Conservation (phyloP, 2,113 vertebrate species). For the Zootoca vivipara region DNA sequence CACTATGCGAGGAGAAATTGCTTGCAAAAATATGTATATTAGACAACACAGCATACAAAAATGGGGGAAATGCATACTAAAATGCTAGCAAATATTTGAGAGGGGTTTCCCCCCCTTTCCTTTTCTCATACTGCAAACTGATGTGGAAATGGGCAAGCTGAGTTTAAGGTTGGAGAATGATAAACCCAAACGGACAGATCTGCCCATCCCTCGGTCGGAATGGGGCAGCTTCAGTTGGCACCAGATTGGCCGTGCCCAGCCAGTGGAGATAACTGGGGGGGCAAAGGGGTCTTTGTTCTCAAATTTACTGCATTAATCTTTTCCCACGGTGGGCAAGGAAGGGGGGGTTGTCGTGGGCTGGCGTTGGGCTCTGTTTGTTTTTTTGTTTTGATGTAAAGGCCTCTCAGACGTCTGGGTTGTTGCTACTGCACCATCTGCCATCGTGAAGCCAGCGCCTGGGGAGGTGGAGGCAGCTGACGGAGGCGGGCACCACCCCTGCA, state of each 20-base stretch:
- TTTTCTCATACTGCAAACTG: too few relatives aligned
- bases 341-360: too few relatives aligned
- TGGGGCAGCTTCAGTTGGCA: neutral
- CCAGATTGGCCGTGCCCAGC: neutral
- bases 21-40: too few relatives aligned
- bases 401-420: neutral
- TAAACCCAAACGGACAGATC: too few relatives aligned
- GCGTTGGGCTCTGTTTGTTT: neutral
- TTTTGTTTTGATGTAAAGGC: neutral
- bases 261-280: neutral
- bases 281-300: neutral
- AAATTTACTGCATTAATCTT: neutral
- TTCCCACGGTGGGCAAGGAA: neutral
- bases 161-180: too few relatives aligned
- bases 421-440: neutral
- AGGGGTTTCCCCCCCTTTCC: too few relatives aligned
- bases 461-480: neutral
- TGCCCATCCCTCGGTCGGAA: neutral
- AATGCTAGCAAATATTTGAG: too few relatives aligned
- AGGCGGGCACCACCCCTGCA: neutral
- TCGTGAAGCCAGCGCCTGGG: neutral
- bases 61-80: too few relatives aligned
- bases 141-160: too few relatives aligned
- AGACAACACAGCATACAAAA: too few relatives aligned
- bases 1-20: too few relatives aligned